A percentile compares a stretch with the other conserved stretches of the same genome.
Evolutionary conservation across 2,888 invertebrate genomes (phyloP).

Genomic region (Tridacna crocea): DNA sequence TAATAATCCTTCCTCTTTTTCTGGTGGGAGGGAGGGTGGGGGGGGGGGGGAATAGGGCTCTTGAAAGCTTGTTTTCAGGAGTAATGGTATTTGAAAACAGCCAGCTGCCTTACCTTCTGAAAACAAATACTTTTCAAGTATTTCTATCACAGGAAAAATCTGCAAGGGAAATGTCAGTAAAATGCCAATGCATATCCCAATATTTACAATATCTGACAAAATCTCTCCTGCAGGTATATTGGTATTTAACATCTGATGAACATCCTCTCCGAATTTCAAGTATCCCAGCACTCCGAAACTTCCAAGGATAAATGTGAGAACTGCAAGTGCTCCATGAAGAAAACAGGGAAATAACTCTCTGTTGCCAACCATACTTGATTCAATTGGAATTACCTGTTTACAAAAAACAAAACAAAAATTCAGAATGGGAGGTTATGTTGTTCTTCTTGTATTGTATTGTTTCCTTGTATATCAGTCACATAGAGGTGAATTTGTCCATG

Average conservation of each 20-base stretch:
- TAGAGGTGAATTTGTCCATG: no score
- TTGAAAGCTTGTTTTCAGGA: no score
- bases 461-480: no score
- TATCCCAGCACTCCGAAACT: constrained; percentile 81
- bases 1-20: no score
- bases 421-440: no score
- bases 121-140: constrained; percentile 77
- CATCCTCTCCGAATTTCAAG: constrained; percentile 74
- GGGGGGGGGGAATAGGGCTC: no score
- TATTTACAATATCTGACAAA: constrained; percentile 74
- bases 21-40: no score
- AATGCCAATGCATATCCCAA: constrained; percentile 79
- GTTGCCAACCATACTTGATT: constrained; percentile 83
- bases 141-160: constrained; percentile 80
- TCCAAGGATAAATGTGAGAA: constrained; percentile 72
- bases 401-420: neutral
- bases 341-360: constrained; percentile 78
- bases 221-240: constrained; percentile 71
- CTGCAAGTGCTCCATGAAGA: constrained; percentile 75
- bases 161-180: constrained; percentile 82
- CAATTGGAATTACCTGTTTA: constrained; percentile 82
- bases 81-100: no score
- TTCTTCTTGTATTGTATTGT: no score
- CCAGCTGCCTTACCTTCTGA: constrained; percentile 65
- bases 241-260: constrained; percentile 80